Percentiles rank a stretch among this genome's conserved stretches.
Conservation (phyloP, 2,797 vertebrate genomes). For the Acanthurus leucopareius region DNA sequence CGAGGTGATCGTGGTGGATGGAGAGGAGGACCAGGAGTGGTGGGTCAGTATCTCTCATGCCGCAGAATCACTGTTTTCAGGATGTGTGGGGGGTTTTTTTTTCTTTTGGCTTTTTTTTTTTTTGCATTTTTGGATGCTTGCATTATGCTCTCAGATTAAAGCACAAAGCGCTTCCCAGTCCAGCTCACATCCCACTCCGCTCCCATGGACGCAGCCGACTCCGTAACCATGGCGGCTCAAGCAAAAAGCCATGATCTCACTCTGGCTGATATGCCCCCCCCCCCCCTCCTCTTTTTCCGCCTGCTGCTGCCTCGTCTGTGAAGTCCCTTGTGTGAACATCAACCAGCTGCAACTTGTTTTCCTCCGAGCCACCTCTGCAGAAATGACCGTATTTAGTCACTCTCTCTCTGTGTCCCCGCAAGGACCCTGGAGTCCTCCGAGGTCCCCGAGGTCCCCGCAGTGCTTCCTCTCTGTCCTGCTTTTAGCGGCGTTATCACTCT, state of each 20-base stretch:
- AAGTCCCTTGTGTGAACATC: constrained; percentile 68
- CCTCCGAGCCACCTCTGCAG: constrained; percentile 63
- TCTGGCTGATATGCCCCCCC: constrained; percentile 43
- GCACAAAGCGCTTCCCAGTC: constrained; percentile 24
- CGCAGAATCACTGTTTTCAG: neutral
- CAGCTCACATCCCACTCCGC: constrained; percentile 10
- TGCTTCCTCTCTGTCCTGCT: constrained; percentile 22
- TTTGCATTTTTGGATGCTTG: neutral
- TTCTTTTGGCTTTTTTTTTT: no score
- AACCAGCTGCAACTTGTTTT: constrained; percentile 81
- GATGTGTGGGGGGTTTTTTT: no score
- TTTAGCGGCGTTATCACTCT: constrained; percentile 30
- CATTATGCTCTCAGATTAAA: constrained; percentile 2
- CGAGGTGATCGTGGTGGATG: constrained; percentile 96
- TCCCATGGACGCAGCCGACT: constrained; percentile 33
- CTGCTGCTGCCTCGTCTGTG: constrained; percentile 74
- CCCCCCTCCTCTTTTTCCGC: constrained; percentile 52
- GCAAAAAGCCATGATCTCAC: constrained; percentile 78
- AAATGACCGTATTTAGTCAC: constrained; percentile 78
- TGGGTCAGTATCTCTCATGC: constrained; percentile 91
- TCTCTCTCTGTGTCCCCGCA: constrained; percentile 26
- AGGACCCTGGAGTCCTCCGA: constrained; percentile 42
- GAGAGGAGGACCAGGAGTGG: constrained; percentile 99
- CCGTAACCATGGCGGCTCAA: constrained; percentile 64
- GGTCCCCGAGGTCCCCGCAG: constrained; percentile 1